A percentile compares a stretch with the other conserved stretches of the same genome.
phyloP scores from a whole-genome alignment of 2,888 invertebrate species.

The Napeogenes sylphis region DNA sequence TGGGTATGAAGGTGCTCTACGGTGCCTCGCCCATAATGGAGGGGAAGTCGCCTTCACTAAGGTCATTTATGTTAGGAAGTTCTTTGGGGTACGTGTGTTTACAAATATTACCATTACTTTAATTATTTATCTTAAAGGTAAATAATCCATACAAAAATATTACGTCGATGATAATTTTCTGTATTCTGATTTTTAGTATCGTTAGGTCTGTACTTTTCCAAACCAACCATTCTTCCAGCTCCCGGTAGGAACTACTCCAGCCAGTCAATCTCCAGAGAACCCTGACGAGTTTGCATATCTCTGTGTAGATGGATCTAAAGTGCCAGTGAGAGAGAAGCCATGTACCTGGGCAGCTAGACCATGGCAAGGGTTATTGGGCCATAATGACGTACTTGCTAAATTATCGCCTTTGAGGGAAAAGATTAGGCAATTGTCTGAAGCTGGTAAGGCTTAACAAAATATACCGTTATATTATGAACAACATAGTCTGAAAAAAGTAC shows the following conservation, averaged over 20 bases:
- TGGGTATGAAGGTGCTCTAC: conserved; percentile 91
- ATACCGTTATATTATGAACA: background rate
- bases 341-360: conserved; percentile 92
- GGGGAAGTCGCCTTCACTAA: conserved; percentile 93
- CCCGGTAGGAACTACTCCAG: conserved; percentile 78
- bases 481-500: background rate
- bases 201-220: no score
- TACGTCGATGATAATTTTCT: no score
- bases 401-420: conserved; percentile 74
- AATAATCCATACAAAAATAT: no score
- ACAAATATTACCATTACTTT: background rate
- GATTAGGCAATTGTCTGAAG: conserved; percentile 73
- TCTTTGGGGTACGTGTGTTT: conserved; percentile 81
- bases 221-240: conserved; percentile 56
- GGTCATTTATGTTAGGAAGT: conserved; percentile 86
- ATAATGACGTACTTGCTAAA: conserved; percentile 77
- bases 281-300: conserved; percentile 84
- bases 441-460: conserved; percentile 45
- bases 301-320: conserved; percentile 86
- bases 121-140: background rate
- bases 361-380: conserved; percentile 88
- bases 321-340: conserved; percentile 79
- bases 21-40: conserved; percentile 87
- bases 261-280: conserved; percentile 78
- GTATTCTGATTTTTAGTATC: no score